Evolutionary conservation across 2,888 invertebrate species (phyloP).

Genomic region (Coleophora deauratella): DNA sequence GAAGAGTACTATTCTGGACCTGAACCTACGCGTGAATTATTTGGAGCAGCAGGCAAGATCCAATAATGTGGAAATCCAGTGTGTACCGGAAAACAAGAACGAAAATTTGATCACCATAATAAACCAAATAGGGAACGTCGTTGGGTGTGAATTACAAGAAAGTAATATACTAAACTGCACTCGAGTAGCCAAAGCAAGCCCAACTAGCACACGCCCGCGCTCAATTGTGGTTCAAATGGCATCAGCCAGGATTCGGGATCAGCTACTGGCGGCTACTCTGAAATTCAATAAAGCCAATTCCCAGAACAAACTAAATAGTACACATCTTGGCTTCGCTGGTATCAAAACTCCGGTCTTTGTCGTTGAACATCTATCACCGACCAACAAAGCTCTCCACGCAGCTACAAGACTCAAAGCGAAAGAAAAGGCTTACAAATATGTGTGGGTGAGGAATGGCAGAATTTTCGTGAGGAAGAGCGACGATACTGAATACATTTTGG

Average conservation of each 20-base stretch:
- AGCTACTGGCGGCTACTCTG: slow-evolving; percentile 9
- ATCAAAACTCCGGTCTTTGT: slow-evolving; percentile 13
- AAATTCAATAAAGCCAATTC: slow-evolving; percentile 12
- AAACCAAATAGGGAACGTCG: slow-evolving; percentile 1
- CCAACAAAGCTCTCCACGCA: too few species aligned
- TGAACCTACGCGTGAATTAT: slow-evolving; percentile 2
- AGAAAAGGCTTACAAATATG: too few species aligned
- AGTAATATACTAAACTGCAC: slow-evolving; percentile 6
- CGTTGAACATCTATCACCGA: slow-evolving; percentile 16
- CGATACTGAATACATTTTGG: too few species aligned
- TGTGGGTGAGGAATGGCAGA: too few species aligned
- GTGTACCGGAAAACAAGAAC: slow-evolving; percentile 10
- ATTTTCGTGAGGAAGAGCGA: too few species aligned
- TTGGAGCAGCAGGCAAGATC: slow-evolving; percentile 10
- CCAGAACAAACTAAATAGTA: slow-evolving; percentile 10
- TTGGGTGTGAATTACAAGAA: slow-evolving; percentile 1
- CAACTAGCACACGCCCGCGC: slow-evolving; percentile 7
- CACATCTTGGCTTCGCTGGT: slow-evolving; percentile 7
- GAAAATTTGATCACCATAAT: slow-evolving; percentile 11
- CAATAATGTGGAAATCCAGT: slow-evolving; percentile 12
- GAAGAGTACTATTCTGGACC: slow-evolving; percentile 4
- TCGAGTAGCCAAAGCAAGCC: slow-evolving; percentile 10
- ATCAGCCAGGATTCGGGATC: slow-evolving; percentile 9
- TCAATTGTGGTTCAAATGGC: slow-evolving; percentile 14
- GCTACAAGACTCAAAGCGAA: too few species aligned